Conservation (phyloP, 2,888 invertebrate species). For the Pachliopta kotzebuea region DNA sequence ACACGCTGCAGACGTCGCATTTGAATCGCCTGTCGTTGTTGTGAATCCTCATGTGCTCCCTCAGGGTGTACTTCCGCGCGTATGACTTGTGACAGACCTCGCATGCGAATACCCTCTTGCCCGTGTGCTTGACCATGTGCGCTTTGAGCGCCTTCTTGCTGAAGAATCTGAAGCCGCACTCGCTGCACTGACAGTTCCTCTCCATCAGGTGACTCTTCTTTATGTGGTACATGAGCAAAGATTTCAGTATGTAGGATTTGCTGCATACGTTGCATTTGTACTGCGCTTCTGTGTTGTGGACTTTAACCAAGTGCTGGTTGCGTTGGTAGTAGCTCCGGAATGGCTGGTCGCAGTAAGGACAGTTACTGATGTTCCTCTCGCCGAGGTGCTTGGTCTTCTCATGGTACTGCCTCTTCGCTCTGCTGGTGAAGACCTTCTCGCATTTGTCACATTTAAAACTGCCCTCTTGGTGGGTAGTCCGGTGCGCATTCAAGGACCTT, state of each 20-base stretch:
- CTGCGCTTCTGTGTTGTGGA: slow-evolving; percentile 63
- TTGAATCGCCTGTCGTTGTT: slow-evolving; percentile 52
- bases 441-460: slow-evolving; percentile 65
- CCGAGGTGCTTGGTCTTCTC: slow-evolving; percentile 66
- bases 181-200: slow-evolving; percentile 66
- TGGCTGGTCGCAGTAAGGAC: slow-evolving; percentile 59
- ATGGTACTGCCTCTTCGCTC: slow-evolving; percentile 61
- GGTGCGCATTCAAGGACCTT: slow-evolving; percentile 55
- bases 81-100: slow-evolving; percentile 73
- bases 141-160: slow-evolving; percentile 76
- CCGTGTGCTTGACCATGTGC: slow-evolving; percentile 74
- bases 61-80: slow-evolving; percentile 57
- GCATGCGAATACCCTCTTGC: slow-evolving; percentile 68
- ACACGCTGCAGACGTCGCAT: slow-evolving; percentile 51
- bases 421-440: slow-evolving; percentile 60
- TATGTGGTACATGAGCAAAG: slow-evolving; percentile 64
- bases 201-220: slow-evolving; percentile 74
- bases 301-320: slow-evolving; percentile 65
- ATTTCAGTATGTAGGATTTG: slow-evolving; percentile 58
- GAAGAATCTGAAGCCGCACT: slow-evolving; percentile 75
- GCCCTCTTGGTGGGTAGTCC: slow-evolving; percentile 56
- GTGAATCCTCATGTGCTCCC: slow-evolving; percentile 68
- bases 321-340: slow-evolving; percentile 68
- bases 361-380: slow-evolving; percentile 59
- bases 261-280: slow-evolving; percentile 69